Evolutionary conservation across 2,888 invertebrate species (phyloP).

Genomic region (Pollenia angustigena): DNA sequence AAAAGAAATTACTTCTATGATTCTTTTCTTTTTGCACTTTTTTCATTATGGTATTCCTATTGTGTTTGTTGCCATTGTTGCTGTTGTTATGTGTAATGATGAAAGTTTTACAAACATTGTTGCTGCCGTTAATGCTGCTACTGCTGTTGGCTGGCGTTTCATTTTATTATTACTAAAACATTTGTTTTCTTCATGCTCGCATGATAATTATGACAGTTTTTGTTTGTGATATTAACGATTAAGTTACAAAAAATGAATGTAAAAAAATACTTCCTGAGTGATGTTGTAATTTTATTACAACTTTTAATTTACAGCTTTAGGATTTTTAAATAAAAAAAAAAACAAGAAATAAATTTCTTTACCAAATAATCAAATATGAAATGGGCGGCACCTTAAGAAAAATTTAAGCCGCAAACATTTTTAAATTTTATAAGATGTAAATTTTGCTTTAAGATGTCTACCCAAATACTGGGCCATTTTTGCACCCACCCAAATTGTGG

Average conservation of each 20-base stretch:
- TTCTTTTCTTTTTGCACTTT: background rate
- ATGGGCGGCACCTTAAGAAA: background rate
- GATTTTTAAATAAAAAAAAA: background rate
- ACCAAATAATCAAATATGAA: too few species aligned
- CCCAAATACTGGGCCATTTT: too few species aligned
- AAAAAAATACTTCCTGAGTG: conserved; percentile 16
- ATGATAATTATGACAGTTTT: conserved; percentile 38
- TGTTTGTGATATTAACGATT: conserved; percentile 1
- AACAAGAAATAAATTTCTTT: too few species aligned
- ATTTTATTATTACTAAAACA: background rate
- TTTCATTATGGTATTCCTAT: background rate
- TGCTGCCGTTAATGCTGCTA: conserved; percentile 16
- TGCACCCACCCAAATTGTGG: conserved; percentile 15
- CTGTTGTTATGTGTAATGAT: conserved; percentile 32
- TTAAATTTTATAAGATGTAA: too few species aligned
- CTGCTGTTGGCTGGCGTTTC: conserved; percentile 15
- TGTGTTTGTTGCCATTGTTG: conserved; percentile 5
- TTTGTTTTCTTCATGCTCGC: background rate
- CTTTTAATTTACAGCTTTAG: background rate
- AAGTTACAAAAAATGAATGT: background rate
- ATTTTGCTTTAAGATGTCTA: too few species aligned
- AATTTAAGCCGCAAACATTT: background rate
- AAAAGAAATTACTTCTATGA: conserved; percentile 35
- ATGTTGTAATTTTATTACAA: conserved; percentile 25
- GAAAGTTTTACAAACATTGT: conserved; percentile 48